Base-by-base conservation (phyloP, 1,140 invertebrate species). In the Marisa cornuarietis region DNA sequence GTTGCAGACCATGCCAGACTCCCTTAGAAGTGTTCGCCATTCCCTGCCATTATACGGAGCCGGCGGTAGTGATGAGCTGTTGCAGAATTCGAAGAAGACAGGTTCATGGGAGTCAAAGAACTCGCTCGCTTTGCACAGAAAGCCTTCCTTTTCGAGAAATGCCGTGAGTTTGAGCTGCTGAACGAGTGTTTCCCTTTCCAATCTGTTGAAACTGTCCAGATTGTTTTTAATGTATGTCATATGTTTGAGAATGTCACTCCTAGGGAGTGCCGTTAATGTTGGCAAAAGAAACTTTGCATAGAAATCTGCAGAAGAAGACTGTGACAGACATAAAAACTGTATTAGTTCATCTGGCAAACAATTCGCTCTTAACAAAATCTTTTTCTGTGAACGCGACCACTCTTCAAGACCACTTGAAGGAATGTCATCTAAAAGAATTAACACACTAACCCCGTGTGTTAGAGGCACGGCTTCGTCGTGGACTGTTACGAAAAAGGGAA, bases 401-500 rank as follows among this genome's bases (percentile, higher is more conserved):
- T 66, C 42, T 9, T 13, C 16, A 0, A 77, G 51, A 0, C 76
- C 76, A 13, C 52, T 11, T 52, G n/a, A 18, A 14, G 76, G 76
- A 51, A 77, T 26, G n/a, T 18, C 7, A 14, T 13, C 22, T 31
- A 24, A 8, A 26, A 77, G 18, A 54, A 63, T 68, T 0, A 77
- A 16, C 42, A 68, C 51, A 11, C 18, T 6, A n/a, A 42, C 3
- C 31, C 31, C 31, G 16, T 51, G 13, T 42, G 4, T 24, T 31
- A 31, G 16, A n/a, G 24, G 4, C 7, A 16, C 20, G 24, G 31
- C 11, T 26, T 54, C 51, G 2, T 22, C 63, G 24, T 65, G 42
- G n/a, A 77, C n/a, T 18, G 24, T n/a, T 26, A 51, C n/a, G 20
- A 68, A 77, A 20, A 77, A 26, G n/a, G 76, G 76, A 20, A 77